Conservation (phyloP, 2,113 vertebrate genomes). For the Conger conger region DNA sequence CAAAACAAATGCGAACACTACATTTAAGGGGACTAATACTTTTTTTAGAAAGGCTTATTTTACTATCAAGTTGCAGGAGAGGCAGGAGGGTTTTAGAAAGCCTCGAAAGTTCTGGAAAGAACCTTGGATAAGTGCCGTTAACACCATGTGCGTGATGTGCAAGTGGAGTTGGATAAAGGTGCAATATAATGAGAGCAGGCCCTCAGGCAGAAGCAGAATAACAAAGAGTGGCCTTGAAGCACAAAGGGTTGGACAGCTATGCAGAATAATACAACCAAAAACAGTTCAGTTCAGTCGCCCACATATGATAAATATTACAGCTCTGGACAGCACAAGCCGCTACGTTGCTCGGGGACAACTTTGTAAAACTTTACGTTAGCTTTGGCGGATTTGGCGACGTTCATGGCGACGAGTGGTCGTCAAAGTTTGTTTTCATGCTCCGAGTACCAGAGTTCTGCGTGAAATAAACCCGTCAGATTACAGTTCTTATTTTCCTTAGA, state of each 20-base stretch:
- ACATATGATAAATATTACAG: not conserved
- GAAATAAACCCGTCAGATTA: too few species aligned
- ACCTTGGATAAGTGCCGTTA: not conserved
- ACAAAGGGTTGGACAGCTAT: not conserved
- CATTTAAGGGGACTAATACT: not conserved
- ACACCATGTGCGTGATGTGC: not conserved
- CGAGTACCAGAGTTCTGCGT: too few species aligned
- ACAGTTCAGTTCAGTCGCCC: not conserved
- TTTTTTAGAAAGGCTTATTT: not conserved
- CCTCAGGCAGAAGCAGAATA: not conserved
- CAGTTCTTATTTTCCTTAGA: too few species aligned
- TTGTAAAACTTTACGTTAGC: not conserved
- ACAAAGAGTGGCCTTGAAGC: not conserved
- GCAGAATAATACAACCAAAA: not conserved
- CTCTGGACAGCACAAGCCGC: not conserved
- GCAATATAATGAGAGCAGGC: not conserved
- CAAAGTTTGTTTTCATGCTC: too few species aligned
- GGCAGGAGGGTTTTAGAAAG: too few species aligned
- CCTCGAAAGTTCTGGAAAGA: not conserved
- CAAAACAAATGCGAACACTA: not conserved
- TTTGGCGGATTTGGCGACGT: too few species aligned
- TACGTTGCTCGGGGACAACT: not conserved
- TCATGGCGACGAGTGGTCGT: too few species aligned
- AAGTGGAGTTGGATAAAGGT: not conserved
- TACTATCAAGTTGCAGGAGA: not conserved